Evolutionary conservation across 2,113 vertebrate species (phyloP), one percentile per base, ranked within the genome.

Genomic region (Trogon melanurus): DNA sequence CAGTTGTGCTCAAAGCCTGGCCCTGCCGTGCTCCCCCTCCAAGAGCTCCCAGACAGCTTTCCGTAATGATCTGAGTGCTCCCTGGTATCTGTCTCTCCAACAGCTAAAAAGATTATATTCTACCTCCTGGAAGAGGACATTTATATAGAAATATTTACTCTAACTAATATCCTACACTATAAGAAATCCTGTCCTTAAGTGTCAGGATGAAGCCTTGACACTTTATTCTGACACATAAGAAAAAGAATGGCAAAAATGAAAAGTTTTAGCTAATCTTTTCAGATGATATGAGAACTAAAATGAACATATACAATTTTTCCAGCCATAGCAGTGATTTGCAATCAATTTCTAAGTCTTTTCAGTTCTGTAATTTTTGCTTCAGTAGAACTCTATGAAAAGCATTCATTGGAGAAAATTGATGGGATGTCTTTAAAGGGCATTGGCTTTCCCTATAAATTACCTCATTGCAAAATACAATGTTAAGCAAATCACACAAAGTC

Each of bases 341-440:
- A 90, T 92, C 91, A 78, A 70, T 95, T 93, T 70, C 79, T 88
- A 71, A 94, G 70, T 74, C 89, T 88, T 94, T 73, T 78, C 66
- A 57, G 18, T 86, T 79, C 25, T 53, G 47, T 89, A 93, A 86
- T 89, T 66, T 53, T 79, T 94, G 91, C 67, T 95, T 93, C 65
- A 78, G 25, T 89, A 92, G 89, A 95, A 79, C 56, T 91, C 48
- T 87, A 36, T 69, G 93, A 83, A 97, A 97, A 91, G 71, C 64
- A 84, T 85, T 92, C 78, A 38, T n/a, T 7, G 51, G 38, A 60
- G 44, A 92, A 94, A 96, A 95, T 64, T 78, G 83, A 93, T 86
- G 38, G n/a, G 26, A 74, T 94, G 29, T 89, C 70, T 89, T 95
- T 85, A 96, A 94, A 94, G 71, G 62, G 85, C 81, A 76, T 58